These are phyloP conservation scores for Neodiprion virginianus DNA, from an alignment of 1,140 invertebrate genomes.

Conservation along the genomic window DNA sequence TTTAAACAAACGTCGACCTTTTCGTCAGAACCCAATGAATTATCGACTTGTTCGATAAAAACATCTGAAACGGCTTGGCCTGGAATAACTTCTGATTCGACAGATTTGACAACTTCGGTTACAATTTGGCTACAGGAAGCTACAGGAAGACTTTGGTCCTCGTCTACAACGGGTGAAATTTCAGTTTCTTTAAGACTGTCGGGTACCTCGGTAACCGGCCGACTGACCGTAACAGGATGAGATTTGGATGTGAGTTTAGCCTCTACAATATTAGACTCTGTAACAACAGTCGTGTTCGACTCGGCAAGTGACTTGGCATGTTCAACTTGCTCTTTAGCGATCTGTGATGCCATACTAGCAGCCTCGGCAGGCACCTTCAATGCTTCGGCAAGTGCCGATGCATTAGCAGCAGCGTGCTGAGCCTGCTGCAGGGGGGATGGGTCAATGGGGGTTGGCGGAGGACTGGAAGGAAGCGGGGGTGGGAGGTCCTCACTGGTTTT, in stretches of 20 bases:
- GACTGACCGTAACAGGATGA: background rate
- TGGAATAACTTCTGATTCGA: background rate
- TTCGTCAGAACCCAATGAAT: background rate
- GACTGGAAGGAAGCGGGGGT: slow-evolving; percentile 55
- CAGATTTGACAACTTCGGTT: background rate
- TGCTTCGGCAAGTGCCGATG: slow-evolving; percentile 48
- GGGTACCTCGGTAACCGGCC: no score
- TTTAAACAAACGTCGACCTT: background rate
- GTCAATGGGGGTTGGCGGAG: slow-evolving; percentile 58
- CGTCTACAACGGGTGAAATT: background rate
- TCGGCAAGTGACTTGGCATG: background rate
- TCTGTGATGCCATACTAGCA: slow-evolving; percentile 24
- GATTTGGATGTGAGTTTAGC: background rate
- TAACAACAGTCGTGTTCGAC: background rate
- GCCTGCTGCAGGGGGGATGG: slow-evolving; percentile 57
- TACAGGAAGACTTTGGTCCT: background rate
- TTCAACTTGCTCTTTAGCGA: background rate
- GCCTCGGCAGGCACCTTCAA: slow-evolving; percentile 48
- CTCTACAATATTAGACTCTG: background rate
- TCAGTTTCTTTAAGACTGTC: no score
- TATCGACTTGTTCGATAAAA: background rate
- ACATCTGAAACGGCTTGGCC: background rate
- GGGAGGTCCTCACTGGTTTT: slow-evolving; percentile 60
- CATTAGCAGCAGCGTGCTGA: slow-evolving; percentile 52
- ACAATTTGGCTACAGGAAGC: background rate